Base-by-base conservation (phyloP, 2,113 vertebrate genomes). In the Bujurquina vittata region DNA sequence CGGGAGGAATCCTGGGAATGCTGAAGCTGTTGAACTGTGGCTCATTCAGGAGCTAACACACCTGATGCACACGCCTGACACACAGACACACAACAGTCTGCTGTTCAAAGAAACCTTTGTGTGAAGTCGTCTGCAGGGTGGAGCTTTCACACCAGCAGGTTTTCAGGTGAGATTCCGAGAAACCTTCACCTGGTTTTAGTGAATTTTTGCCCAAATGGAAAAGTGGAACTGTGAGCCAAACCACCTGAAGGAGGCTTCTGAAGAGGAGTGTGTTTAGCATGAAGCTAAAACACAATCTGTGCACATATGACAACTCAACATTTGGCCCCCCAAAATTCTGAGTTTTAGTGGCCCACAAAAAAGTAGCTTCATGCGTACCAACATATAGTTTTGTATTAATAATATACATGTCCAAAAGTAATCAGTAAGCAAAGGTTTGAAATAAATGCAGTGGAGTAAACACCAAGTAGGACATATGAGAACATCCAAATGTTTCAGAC, bases 1-100 rank as follows among this genome's bases (percentile, higher is more conserved):
- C 3, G 12, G 1, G 17, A 77, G 75, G 86, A 88, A 90, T 84
- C 67, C 37, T 76, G 77, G 56, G 88, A 78, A 85, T 85, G 89
- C 1, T 22, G 11, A 58, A 56, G 58, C 17, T 1, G 58, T 10
- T 20, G 37, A 31, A 18, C 59, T 43, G 2, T 10, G 29, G 20
- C 59, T 65, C 54, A 69, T 20, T 60, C 33, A 46, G 17, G 33
- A 75, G 55, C 49, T 0, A 63, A 75, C 86, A 81, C 75, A 88
- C 87, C 79, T 85, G 78, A 83, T 26, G 4, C 67, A 23, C 20
- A 29, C 20, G 31, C 9, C 35, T 9, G 7, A 59, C 69, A n/a
- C 40, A 17, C 23, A 29, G 12, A 20, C 31, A 5, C 4, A n/a
- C n/a, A 79, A 7, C 73, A 60, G 59, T 69, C 40, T 69, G 65